phyloP scores from a whole-genome alignment of 2,888 invertebrate species.

The Drosophila meridiana region DNA sequence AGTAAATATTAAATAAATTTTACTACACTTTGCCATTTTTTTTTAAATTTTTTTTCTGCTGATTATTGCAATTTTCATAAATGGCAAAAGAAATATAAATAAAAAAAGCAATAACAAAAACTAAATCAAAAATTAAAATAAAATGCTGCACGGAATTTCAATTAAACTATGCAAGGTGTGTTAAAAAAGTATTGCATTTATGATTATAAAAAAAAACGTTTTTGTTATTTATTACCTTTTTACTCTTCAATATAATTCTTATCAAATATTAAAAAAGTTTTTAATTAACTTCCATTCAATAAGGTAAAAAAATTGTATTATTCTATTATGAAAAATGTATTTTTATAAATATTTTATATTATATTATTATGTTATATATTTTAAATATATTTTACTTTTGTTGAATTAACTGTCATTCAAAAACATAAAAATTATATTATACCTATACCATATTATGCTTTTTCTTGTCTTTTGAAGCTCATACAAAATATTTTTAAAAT shows the following conservation, averaged over 20 bases:
- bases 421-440: too few relatives aligned
- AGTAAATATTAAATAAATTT: slow-evolving; percentile 60
- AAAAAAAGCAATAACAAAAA: background rate
- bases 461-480: too few relatives aligned
- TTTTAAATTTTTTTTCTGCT: slow-evolving; percentile 10
- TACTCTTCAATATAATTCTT: background rate
- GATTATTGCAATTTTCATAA: slow-evolving; percentile 56
- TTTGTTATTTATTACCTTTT: background rate
- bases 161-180: slow-evolving; percentile 37
- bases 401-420: too few relatives aligned
- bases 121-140: slow-evolving; percentile 22
- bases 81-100: slow-evolving; percentile 19
- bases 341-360: too few relatives aligned
- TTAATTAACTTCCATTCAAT: too few relatives aligned
- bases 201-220: background rate
- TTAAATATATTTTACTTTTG: too few relatives aligned
- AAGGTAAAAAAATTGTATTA: too few relatives aligned
- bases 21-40: slow-evolving; percentile 29
- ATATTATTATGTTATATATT: too few relatives aligned
- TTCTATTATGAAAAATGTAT: too few relatives aligned
- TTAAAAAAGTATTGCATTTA: background rate
- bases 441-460: too few relatives aligned
- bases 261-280: too few relatives aligned
- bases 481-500: too few relatives aligned
- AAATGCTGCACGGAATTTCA: slow-evolving; percentile 51